Conservation (phyloP, 2,797 vertebrate genomes). For the Melanotaenia boesemani region DNA sequence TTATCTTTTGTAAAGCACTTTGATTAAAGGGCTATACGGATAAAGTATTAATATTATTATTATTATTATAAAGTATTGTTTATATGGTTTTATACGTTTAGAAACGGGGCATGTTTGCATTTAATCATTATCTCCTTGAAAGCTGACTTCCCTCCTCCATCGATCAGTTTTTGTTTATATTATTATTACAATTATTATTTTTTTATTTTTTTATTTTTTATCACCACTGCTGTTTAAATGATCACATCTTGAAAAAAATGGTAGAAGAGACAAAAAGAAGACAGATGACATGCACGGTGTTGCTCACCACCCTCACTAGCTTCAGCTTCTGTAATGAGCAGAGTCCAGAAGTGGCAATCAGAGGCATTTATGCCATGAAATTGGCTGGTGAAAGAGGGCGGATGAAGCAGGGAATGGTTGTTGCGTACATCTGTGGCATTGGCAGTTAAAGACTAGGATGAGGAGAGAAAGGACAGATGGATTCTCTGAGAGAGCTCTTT, state of each 20-base stretch:
- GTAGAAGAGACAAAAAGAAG: no score
- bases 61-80: no score
- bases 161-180: neutral
- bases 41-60: no score
- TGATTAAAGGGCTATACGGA: no score
- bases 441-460: constrained; percentile 46
- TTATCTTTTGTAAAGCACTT: no score
- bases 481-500: constrained; percentile 34
- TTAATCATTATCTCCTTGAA: constrained; percentile 51
- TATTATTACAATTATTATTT: no score
- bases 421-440: constrained; percentile 50
- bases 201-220: constrained; percentile 8
- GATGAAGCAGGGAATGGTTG: constrained; percentile 33
- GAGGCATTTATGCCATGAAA: constrained; percentile 66
- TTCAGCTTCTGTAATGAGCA: constrained; percentile 57
- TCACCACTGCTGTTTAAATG: constrained; percentile 52
- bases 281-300: constrained; percentile 27
- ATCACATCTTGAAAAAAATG: constrained; percentile 15
- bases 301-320: constrained; percentile 21
- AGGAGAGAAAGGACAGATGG: constrained; percentile 55
- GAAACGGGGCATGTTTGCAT: constrained; percentile 8
- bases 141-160: constrained; percentile 53
- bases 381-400: constrained; percentile 45
- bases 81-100: neutral
- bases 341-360: constrained; percentile 69